Evolutionary conservation across 2,888 invertebrate genomes (phyloP).

Genomic region (Hydropsyche betteni): DNA sequence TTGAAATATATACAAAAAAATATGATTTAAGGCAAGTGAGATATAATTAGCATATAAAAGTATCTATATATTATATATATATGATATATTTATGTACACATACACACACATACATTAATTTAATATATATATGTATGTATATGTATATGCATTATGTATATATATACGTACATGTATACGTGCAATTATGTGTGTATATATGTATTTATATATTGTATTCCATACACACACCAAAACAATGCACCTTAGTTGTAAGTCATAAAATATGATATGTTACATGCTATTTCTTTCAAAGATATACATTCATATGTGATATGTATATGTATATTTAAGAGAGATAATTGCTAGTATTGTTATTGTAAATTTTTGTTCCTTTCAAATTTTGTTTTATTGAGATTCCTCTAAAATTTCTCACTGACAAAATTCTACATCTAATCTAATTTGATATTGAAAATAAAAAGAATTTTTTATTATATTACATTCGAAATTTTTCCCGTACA

Average conservation of each 20-base stretch:
- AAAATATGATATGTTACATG: conserved; percentile 21
- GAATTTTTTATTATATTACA: no score
- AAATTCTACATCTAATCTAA: no score
- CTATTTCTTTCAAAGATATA: conserved; percentile 23
- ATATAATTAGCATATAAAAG: conserved; percentile 31
- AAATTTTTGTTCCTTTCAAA: not conserved
- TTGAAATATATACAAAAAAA: conserved; percentile 34
- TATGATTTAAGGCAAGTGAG: conserved; percentile 35
- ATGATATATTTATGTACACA: conserved; percentile 12
- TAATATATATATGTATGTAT: conserved; percentile 17
- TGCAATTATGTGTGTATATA: not conserved
- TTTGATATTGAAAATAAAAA: no score
- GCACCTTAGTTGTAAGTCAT: conserved; percentile 26
- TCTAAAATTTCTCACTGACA: no score
- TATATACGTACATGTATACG: conserved; percentile 1
- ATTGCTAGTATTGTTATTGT: not conserved
- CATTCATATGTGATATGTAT: conserved; percentile 5
- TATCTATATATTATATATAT: conserved; percentile 29
- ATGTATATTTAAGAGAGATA: conserved; percentile 8
- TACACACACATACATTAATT: not conserved
- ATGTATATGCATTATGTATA: conserved; percentile 20
- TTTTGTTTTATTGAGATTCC: no score
- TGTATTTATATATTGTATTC: conserved; percentile 28
- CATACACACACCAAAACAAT: conserved; percentile 30
- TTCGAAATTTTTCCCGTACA: no score